Evolutionary conservation across 2,113 vertebrate genomes (phyloP), one percentile per base, ranked within the genome.

Genomic region (Bujurquina vittata): DNA sequence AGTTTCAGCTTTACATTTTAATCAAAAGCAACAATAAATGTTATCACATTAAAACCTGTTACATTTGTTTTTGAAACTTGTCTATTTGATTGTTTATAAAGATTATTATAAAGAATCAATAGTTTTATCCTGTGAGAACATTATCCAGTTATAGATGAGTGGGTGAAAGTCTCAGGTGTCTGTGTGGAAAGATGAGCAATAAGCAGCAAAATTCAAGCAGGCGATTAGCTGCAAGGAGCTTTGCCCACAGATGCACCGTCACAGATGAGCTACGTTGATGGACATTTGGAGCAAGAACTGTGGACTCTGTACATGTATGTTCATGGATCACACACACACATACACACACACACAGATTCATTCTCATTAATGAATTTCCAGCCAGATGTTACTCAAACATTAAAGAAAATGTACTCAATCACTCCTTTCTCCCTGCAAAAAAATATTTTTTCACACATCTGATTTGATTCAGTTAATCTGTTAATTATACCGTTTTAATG

Each of bases 221-320:
- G 78, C 78, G 77, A 76, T 79, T 33, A 89, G 77, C 60, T 26
- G 62, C 57, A 49, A 55, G 3, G 46, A 69, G 81, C 81, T 74
- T 12, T 1, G 7, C 76, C 72, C 60, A 77, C 80, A 84, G 80
- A 85, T 81, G 77, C 69, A 61, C 4, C 37, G 77, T 85, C 87
- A 87, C 65, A 81, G 80, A 79, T 62, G 89, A 91, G 87, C 85
- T 52, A 35, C 77, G 76, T 4, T 89, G 87, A 87, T 79, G 61
- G 83, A 89, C 61, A 57, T 23, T 63, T 22, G 60, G 84, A 80
- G 59, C 56, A 8, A 12, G 22, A 77, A 62, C 61, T 60, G 67
- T 40, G 20, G 54, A 72, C 56, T 83, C 46, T 72, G 26, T 8
- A 67, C 81, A 82, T 72, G 84, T 62, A 83, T 88, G 87, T 84